Evolutionary conservation across 1,140 invertebrate genomes (phyloP).

Genomic region (Holotrichia oblita): DNA sequence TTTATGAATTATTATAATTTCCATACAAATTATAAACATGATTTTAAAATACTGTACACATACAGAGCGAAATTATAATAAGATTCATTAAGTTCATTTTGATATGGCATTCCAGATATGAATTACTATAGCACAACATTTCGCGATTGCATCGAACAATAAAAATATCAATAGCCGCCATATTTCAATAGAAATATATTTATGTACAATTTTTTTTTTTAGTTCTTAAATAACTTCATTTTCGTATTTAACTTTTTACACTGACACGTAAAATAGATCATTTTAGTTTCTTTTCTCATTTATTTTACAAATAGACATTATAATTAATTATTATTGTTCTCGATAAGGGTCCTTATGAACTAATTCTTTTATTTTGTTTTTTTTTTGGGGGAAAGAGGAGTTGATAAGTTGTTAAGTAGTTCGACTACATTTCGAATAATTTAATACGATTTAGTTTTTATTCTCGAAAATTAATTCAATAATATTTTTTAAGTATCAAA

Average conservation of each 20-base stretch:
- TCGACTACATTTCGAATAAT: slow-evolving; percentile 59
- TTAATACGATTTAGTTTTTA: background rate
- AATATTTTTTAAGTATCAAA: slow-evolving; percentile 56
- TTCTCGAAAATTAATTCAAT: background rate
- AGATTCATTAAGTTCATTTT: slow-evolving; percentile 60
- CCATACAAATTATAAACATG: slow-evolving; percentile 75
- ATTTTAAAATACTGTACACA: slow-evolving; percentile 75
- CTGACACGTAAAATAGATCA: slow-evolving; percentile 55
- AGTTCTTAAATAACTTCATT: slow-evolving; percentile 34
- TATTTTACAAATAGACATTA: slow-evolving; percentile 44
- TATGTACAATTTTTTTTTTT: slow-evolving; percentile 34
- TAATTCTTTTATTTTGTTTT: slow-evolving; percentile 60
- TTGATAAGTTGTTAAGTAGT: slow-evolving; percentile 46
- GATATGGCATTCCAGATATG: slow-evolving; percentile 73
- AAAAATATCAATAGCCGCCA: slow-evolving; percentile 57
- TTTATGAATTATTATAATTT: slow-evolving; percentile 61
- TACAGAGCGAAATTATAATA: slow-evolving; percentile 68
- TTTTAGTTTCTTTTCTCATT: slow-evolving; percentile 41
- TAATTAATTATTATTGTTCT: slow-evolving; percentile 51
- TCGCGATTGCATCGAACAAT: slow-evolving; percentile 49
- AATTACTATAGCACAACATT: slow-evolving; percentile 59
- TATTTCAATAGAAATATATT: slow-evolving; percentile 56
- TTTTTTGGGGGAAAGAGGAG: background rate
- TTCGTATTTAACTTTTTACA: slow-evolving; percentile 52
- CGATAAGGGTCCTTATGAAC: slow-evolving; percentile 55